Base-by-base conservation (phyloP, 1,140 invertebrate species). In the Drosophila nebulosa region DNA sequence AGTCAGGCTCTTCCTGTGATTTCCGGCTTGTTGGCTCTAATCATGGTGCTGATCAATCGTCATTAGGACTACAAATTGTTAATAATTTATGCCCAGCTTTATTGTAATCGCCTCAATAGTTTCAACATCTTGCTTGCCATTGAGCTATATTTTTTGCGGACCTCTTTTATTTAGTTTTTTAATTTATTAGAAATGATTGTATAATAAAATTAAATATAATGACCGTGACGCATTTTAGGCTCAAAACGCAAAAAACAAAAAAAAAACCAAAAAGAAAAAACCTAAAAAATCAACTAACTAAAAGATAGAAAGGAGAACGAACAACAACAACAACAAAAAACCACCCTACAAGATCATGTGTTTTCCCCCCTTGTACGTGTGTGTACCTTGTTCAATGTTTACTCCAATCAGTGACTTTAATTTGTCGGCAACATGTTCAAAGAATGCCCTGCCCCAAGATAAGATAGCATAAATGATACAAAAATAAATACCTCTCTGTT, bases 161-260 rank as follows among this genome's bases (percentile, higher is more conserved):
- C 73, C 73, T 62, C 79, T 57, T 86, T 86, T 86, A 85, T 85
- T 85, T 85, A 85, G 81, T 46, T 85, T 86, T 86, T 71, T 85
- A 85, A 83, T 65, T 78, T 67, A 66, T 75, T 69, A 30, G 62
- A 46, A 46, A 75, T 21, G 39, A 46, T 21, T 18, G 39, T 21
- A 46, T 10, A 46, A 63, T 64, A 68, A 58, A 62, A 36, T 46
- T 24, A 42, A 4, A 64, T 62, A 42, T n/a, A 16, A 46, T 16
- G 18, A 18, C 18, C 16, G 16, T 46, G 16, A 18, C 16, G 16
- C 39, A 59, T 27, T 21, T 24, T 10, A 7, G 50, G 9, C 26
- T 65, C 53, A 70, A 72, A 72, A 73, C 4, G 14, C 3, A 72
- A 72, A 69, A n/a, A n/a, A n/a, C n/a, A n/a, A n/a, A n/a, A n/a